phyloP scores from a whole-genome alignment of 2,797 vertebrate species.

The Sebastes kiyomatsui region DNA sequence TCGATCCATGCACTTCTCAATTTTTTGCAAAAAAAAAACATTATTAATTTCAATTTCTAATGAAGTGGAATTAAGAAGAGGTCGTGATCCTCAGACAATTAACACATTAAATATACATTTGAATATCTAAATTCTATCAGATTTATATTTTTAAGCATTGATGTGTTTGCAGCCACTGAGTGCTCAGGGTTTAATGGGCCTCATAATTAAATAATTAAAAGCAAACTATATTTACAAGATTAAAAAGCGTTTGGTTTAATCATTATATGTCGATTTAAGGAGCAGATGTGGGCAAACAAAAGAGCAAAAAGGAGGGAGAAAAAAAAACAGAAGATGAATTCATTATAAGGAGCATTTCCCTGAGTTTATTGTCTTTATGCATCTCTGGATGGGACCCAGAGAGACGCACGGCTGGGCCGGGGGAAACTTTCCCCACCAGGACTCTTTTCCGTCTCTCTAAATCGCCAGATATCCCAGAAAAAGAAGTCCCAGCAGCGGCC shows the following conservation, averaged over 20 bases:
- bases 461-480: conserved; percentile 43
- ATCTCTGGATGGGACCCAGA: conserved; percentile 13
- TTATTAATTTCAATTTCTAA: neutral
- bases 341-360: neutral
- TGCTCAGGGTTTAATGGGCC: neutral
- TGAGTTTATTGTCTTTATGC: conserved; percentile 27
- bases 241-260: neutral
- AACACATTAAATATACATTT: neutral
- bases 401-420: conserved; percentile 27
- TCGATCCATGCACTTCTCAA: neutral
- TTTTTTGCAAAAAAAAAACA: neutral
- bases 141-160: neutral
- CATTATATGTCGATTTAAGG: neutral
- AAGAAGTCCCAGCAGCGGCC: conserved; percentile 45
- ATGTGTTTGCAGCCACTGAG: neutral
- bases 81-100: neutral
- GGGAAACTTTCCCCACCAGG: conserved; percentile 18
- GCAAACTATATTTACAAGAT: neutral
- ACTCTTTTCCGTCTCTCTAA: conserved; percentile 27
- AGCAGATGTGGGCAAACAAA: neutral
- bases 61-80: neutral
- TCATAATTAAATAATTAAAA: conserved; percentile 38
- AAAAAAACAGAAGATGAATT: neutral
- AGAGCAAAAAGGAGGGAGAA: no score
- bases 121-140: no score